Evolutionary conservation across 2,797 vertebrate species (phyloP), one percentile per base, ranked within the genome.

Genomic region (Dryobates pubescens): DNA sequence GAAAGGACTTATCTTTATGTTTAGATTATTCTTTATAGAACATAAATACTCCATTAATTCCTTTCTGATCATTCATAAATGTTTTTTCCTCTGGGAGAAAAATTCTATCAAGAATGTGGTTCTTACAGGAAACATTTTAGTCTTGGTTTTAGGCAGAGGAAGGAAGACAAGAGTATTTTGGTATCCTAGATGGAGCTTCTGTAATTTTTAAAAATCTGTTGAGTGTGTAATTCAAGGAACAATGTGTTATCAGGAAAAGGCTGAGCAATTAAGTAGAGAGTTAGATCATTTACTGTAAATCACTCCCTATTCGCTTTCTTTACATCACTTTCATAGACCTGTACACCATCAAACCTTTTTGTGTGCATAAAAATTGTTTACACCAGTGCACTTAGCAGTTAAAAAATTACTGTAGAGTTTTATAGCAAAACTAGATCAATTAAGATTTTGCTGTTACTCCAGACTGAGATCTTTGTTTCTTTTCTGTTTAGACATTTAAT

Each of bases 401-500:
- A 69, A 81, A 83, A 83, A 38, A 82, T 73, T 62, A 71, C 76
- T 73, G 30, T 89, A 63, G 41, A 70, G 20, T 71, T 65, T 86
- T 68, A 68, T 18, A 91, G 54, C 62, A 92, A 86, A 93, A 69
- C 17, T 76, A 73, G 83, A 82, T 36, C 36, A 82, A 22, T 51
- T 68, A 61, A 67, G 20, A n/a, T 62, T 92, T 88, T 87, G 36
- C 30, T 80, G 1, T 80, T 85, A 43, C 29, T 43, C 45, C 34
- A 77, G 53, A 72, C 79, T 93, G 75, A 96, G 54, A 41, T 63
- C 69, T 75, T 75, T 73, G 14, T 83, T 84, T 92, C 41, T 86
- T 82, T 89, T 78, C 17, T 71, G 90, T 94, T 64, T 43, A 95
- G 95, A n/a, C 64, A 17, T 93, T 89, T 81, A 94, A 92, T 84